Base-by-base conservation (phyloP, 2,797 vertebrate species). In the Girardinus metallicus region DNA sequence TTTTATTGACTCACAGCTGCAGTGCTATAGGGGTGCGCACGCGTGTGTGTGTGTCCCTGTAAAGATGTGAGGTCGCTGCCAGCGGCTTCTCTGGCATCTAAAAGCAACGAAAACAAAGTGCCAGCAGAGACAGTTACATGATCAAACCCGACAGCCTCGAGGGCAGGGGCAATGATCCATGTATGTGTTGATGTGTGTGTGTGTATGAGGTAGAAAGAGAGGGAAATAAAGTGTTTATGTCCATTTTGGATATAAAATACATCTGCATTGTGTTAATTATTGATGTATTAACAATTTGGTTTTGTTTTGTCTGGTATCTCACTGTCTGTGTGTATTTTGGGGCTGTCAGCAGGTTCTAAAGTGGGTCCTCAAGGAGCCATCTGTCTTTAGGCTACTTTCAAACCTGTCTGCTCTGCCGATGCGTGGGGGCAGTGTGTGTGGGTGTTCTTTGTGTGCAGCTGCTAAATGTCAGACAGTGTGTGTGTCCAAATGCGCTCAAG, bases 351-450 rank as follows among this genome's bases (percentile, higher is more conserved):
- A 88, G 76, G 80, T 85, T 92, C 43, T 85, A 47, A 82, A 91
- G 80, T 55, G 79, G 83, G 81, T 91, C 91, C 90, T 77, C 51
- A 76, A 88, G 90, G 91, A 91, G 44, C 77, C 73, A 55, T 93
- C 62, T 91, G 72, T 92, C 89, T 92, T 77, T 5, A 84, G 90
- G 92, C 88, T 87, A 82, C 60, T 80, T 90, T 85, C 41, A 88
- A 83, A 82, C 76, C 82, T 3, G 88, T 92, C 90, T 93, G 87
- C 88, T 90, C 80, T 81, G 82, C 79, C 83, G 84, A 78, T 75
- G 29, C 79, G 75, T 26, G 66, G 79, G 87, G 81, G 60, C 77
- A 78, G 16, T 73, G 78, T 77, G 73, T 82, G 88, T 86, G 85
- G 81, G 85, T 85, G 90, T 85, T 84, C 74, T 86, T 77, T 91